Evolutionary conservation across 2,888 invertebrate genomes (phyloP), one percentile per base, ranked within the genome.

Genomic region (Xanthia icteritia): DNA sequence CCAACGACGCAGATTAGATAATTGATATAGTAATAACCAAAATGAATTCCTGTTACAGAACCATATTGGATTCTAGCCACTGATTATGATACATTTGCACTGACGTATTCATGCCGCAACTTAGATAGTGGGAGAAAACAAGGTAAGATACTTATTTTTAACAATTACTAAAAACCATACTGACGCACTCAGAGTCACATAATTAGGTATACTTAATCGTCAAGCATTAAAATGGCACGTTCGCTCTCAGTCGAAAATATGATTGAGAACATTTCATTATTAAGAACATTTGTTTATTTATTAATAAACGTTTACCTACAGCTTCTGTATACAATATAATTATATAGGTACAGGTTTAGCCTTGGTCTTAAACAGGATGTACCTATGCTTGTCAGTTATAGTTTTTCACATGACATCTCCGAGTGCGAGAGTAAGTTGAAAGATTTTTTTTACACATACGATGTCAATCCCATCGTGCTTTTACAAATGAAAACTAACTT

Each of bases 61-160:
- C 51, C 83, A 11, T 77, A 76, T 64, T 76, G 73, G 67, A 48
- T 85, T 27, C 66, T 85, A 39, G 73, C 8, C 8, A 85, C 86
- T 31, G 77, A 85, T 68, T 85, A 85, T 31, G 11, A 2, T 0
- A 61, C 77, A 15, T 85, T 27, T 58, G 79, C 85, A 23, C 58
- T 85, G 31, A 74, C 85, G 1, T 85, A 85, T 48, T 75, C 77
- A 23, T 85, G 85, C 36, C 13, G 27, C 54, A 73, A 83, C 63
- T 0, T 72, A 0, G 0, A 2, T 6, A 0, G 1, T 4, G 1
- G 0, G 1, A 4, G 3, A 27, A 85, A 73, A 78, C 42, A 51
- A 76, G 54, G 84, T 84, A 71, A 60, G 82, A 61, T 56, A 48
- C 17, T 8, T 39, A 15, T 36, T 11, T 27, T 48, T 51, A 0